phyloP scores from a whole-genome alignment of 2,113 vertebrate species.

The Agelaius phoeniceus region DNA sequence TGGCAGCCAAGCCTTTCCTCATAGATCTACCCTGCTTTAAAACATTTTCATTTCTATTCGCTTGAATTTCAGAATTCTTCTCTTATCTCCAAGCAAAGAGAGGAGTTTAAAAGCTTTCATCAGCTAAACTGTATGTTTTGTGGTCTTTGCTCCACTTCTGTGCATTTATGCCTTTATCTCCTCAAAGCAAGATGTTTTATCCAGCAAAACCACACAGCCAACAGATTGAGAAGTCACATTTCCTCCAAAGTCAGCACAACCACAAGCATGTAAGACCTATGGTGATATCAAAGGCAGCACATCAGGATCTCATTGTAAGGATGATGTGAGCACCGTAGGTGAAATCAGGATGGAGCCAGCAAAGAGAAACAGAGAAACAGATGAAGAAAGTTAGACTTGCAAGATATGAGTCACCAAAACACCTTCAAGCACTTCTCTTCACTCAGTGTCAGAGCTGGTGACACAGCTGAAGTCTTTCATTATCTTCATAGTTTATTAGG shows the following conservation, averaged over 20 bases:
- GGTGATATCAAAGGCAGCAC: background rate
- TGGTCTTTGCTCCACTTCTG: background rate
- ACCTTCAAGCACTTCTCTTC: background rate
- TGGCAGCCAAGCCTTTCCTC: background rate
- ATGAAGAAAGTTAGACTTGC: background rate
- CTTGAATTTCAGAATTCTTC: background rate
- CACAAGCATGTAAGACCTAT: background rate
- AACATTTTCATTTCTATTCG: background rate
- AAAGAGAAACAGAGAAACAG: background rate
- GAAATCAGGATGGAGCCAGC: background rate
- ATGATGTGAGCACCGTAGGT: slow-evolving; percentile 3
- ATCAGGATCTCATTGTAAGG: slow-evolving; percentile 26
- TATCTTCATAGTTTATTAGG: background rate
- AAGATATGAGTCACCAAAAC: slow-evolving; percentile 35
- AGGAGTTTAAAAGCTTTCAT: background rate
- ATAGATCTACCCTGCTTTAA: background rate
- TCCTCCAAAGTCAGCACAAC: background rate
- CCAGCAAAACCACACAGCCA: background rate
- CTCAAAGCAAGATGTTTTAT: background rate
- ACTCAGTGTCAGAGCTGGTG: background rate
- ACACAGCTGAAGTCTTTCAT: background rate
- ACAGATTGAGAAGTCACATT: background rate
- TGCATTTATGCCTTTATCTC: background rate
- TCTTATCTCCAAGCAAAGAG: background rate
- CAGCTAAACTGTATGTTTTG: background rate